A percentile compares a stretch with the other conserved stretches of the same genome.
These are phyloP conservation scores for Phylloscopus trochilus DNA, from an alignment of 2,113 vertebrate genomes.

Conservation along the genomic window DNA sequence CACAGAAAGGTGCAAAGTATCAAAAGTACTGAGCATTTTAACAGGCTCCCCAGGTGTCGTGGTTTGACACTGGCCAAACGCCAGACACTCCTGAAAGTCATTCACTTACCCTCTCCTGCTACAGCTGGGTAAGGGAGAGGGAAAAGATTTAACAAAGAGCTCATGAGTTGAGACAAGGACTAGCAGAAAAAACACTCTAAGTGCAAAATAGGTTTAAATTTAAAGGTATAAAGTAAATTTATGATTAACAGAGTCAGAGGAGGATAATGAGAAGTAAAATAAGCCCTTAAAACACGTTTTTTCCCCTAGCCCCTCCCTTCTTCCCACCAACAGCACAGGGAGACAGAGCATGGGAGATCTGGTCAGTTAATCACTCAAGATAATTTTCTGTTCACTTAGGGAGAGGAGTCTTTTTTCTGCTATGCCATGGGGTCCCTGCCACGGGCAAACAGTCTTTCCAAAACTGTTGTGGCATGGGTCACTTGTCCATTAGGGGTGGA, in stretches of 20 bases:
- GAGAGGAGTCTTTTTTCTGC: not conserved
- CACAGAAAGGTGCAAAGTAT: not conserved
- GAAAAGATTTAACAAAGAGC: not conserved
- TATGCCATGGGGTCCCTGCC: rapidly evolving
- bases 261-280: not conserved
- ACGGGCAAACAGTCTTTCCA: not conserved
- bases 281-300: not conserved
- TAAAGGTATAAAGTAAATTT: not conserved
- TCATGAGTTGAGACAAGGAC: not conserved
- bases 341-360: not conserved
- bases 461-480: not conserved
- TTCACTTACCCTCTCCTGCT: not conserved
- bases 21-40: not conserved
- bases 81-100: not conserved
- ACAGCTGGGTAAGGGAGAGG: not conserved
- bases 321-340: not conserved
- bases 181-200: not conserved
- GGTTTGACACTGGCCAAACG: not conserved
- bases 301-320: rapidly evolving
- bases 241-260: not conserved
- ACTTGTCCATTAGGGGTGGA: no score
- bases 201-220: not conserved
- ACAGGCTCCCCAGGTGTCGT: not conserved
- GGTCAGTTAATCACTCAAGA: not conserved
- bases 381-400: not conserved